Conservation (phyloP, 2,113 vertebrate genomes). For the Atrichornis clamosus region DNA sequence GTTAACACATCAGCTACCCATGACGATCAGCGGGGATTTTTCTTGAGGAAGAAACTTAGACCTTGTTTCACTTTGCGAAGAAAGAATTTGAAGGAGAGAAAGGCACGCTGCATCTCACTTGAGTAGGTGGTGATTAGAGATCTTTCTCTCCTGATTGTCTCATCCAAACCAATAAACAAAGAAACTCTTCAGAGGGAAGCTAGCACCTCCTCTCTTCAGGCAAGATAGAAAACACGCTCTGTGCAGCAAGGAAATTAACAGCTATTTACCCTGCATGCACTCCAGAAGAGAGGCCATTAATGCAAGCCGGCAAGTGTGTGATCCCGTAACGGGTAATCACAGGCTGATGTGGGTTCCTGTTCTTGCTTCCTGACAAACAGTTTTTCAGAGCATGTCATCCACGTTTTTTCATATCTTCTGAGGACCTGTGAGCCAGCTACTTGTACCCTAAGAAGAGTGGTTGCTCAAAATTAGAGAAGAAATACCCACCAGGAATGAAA, state of each 20-base stretch:
- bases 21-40: not conserved
- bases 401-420: not conserved
- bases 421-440: not conserved
- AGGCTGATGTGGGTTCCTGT: not conserved
- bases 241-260: not conserved
- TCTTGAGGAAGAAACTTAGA: not conserved
- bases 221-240: not conserved
- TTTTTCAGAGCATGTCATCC: not conserved
- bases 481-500: not conserved
- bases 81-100: not conserved
- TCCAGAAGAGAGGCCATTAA: not conserved
- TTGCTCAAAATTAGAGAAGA: not conserved
- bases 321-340: not conserved
- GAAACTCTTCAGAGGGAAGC: not conserved
- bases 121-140: not conserved
- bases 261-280: not conserved
- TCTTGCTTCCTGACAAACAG: not conserved
- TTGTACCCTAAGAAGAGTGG: not conserved
- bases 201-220: not conserved
- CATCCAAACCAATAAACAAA: not conserved
- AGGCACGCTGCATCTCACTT: not conserved
- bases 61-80: not conserved
- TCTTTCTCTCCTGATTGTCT: not conserved
- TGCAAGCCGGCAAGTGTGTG: not conserved
- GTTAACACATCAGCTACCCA: not conserved